These are phyloP conservation scores for Hermatobates lingyangjiaoensis DNA, from an alignment of 1,140 invertebrate genomes.

Conservation along the genomic window DNA sequence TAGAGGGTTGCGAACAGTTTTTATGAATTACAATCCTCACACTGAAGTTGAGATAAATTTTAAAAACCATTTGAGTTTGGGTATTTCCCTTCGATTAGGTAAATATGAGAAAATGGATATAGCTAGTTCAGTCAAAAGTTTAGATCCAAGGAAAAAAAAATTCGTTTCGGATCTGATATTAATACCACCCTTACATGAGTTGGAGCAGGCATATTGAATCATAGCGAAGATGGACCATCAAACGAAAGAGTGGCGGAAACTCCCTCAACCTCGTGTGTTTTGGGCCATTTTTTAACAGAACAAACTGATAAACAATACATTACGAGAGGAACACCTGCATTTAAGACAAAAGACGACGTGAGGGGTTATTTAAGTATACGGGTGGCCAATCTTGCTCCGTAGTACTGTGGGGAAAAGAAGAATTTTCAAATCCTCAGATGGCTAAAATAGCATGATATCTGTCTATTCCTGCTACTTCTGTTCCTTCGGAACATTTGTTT, in stretches of 20 bases:
- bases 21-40: neutral
- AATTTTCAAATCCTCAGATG: neutral
- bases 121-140: neutral
- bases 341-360: neutral
- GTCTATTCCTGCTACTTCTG: neutral
- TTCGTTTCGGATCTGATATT: neutral
- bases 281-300: neutral
- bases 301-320: neutral
- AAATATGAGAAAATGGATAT: neutral
- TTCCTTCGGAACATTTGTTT: neutral
- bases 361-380: neutral
- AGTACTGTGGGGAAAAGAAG: neutral
- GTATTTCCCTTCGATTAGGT: neutral
- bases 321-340: neutral
- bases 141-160: neutral
- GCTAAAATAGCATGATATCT: neutral
- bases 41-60: neutral
- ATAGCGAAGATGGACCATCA: neutral
- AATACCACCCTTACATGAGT: neutral
- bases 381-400: neutral
- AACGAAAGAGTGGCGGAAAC: neutral
- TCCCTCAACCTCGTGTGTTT: neutral
- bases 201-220: neutral
- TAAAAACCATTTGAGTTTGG: neutral
- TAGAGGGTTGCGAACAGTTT: conserved; percentile 1